These are phyloP conservation scores for Enhydra lutris DNA, from an alignment of 2,113 vertebrate species.

Conservation along the genomic window DNA sequence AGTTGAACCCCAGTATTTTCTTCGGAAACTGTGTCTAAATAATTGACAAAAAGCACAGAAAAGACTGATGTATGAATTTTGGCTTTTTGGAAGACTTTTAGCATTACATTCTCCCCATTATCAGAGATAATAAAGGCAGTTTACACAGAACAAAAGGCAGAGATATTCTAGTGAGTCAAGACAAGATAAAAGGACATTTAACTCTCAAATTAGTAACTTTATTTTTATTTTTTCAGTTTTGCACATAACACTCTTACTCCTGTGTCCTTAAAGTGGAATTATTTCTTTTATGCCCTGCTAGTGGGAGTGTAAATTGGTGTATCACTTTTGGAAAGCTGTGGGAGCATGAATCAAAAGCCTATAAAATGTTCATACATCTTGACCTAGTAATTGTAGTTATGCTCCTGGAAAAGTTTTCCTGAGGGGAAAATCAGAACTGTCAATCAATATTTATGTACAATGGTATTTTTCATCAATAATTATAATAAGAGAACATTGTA, in stretches of 20 bases:
- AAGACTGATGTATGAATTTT: background rate
- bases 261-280: background rate
- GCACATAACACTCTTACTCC: background rate
- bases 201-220: background rate
- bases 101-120: background rate
- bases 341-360: background rate
- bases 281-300: background rate
- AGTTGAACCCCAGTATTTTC: background rate
- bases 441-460: background rate
- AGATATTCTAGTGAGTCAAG: background rate
- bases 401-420: background rate
- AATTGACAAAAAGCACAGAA: background rate
- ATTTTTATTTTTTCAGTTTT: background rate
- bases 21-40: background rate
- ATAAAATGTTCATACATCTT: background rate
- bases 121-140: background rate
- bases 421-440: background rate
- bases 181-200: background rate
- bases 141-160: constrained; percentile 25
- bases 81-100: background rate
- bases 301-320: background rate
- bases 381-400: background rate
- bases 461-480: background rate
- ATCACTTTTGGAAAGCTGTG: background rate
- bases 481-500: background rate